Evolutionary conservation across 2,888 invertebrate genomes (phyloP).

Genomic region (Polymixis flavicincta): DNA sequence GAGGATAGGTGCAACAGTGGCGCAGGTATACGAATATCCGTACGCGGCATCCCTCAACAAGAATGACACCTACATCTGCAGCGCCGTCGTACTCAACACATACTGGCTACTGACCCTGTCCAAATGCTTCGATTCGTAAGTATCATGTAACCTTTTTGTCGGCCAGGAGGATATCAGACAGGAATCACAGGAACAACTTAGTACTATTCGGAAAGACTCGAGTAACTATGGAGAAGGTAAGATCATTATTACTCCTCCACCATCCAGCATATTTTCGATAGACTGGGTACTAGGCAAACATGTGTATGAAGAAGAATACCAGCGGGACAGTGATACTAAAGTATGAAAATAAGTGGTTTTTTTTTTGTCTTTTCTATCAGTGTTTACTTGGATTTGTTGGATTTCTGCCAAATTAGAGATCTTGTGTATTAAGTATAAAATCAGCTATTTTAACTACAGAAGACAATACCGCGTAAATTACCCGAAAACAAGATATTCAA

Average conservation of each 20-base stretch:
- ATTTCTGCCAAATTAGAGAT: no score
- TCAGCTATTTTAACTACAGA: not conserved
- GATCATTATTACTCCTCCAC: not conserved
- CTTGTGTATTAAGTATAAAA: no score
- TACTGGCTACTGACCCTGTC: constrained; percentile 84
- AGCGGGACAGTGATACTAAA: not conserved
- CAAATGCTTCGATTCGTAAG: constrained; percentile 86
- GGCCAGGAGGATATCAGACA: not conserved
- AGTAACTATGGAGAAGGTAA: not conserved
- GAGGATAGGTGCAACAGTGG: constrained; percentile 79
- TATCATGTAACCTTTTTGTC: constrained; percentile 41
- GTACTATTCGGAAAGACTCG: not conserved
- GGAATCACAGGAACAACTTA: not conserved
- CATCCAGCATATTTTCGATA: not conserved
- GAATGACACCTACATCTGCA: constrained; percentile 81
- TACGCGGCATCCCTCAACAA: constrained; percentile 77
- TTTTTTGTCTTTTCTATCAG: no score
- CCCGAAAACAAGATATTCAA: not conserved
- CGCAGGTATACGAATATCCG: constrained; percentile 80
- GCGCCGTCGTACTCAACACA: constrained; percentile 81
- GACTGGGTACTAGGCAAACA: not conserved
- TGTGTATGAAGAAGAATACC: not conserved
- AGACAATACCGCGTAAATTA: not conserved
- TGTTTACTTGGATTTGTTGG: no score
- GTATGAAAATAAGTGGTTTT: not conserved